These are phyloP conservation scores for Parauchenoglanis ngamensis DNA, from an alignment of 2,797 vertebrate genomes.

Conservation along the genomic window DNA sequence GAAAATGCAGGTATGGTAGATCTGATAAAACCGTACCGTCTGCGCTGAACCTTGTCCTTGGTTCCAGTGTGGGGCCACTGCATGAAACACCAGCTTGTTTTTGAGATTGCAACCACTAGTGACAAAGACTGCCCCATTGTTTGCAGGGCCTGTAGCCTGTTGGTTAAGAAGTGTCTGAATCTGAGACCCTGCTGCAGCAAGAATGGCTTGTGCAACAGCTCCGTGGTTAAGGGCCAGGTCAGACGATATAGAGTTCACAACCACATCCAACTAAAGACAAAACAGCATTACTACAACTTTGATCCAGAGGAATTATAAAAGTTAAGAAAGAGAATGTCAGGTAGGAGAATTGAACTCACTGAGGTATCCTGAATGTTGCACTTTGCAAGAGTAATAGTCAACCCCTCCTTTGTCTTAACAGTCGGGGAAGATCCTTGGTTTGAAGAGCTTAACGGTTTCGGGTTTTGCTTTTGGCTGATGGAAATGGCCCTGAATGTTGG, in stretches of 20 bases:
- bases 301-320: neutral
- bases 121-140: constrained; percentile 64
- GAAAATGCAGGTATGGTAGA: neutral
- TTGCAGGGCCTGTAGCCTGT: neutral
- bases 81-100: constrained; percentile 77
- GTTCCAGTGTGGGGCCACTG: constrained; percentile 70
- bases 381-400: constrained; percentile 72
- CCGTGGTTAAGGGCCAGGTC: constrained; percentile 74
- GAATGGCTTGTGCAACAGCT: constrained; percentile 78
- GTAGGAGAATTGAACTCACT: constrained; percentile 68
- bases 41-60: constrained; percentile 32
- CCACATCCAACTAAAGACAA: constrained; percentile 75
- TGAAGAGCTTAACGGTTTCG: constrained; percentile 6
- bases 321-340: neutral
- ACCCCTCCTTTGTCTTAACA: constrained; percentile 75
- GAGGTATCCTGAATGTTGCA: constrained; percentile 73
- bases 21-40: constrained; percentile 68
- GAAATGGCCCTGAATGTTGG: constrained; percentile 1
- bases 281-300: neutral
- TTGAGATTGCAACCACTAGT: constrained; percentile 76
- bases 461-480: constrained; percentile 22
- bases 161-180: constrained; percentile 73
- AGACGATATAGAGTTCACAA: constrained; percentile 77
- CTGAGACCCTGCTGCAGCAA: constrained; percentile 73
- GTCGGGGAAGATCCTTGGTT: constrained; percentile 38